Evolutionary conservation across 1,140 invertebrate genomes (phyloP).

Genomic region (Procambarus clarkii): DNA sequence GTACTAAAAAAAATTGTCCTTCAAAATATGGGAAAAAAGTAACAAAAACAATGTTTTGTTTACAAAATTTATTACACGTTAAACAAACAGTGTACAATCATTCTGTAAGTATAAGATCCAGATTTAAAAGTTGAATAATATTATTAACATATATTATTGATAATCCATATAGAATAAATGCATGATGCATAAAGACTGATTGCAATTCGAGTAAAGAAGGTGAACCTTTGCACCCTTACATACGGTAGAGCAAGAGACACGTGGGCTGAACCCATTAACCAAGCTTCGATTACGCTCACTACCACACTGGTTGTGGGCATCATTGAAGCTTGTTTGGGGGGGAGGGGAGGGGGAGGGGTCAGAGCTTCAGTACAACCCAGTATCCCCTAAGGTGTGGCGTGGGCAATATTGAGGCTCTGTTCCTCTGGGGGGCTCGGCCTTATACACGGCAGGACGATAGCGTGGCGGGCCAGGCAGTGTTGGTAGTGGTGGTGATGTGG

Average conservation of each 20-base stretch:
- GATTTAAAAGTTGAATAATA: slow-evolving; percentile 65
- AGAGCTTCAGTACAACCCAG: slow-evolving; percentile 10
- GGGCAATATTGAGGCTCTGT: background rate
- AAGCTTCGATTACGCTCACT: slow-evolving; percentile 2
- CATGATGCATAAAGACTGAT: slow-evolving; percentile 69
- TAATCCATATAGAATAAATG: slow-evolving; percentile 69
- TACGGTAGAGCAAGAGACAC: slow-evolving; percentile 54
- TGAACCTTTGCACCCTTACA: slow-evolving; percentile 68
- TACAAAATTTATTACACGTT: slow-evolving; percentile 72
- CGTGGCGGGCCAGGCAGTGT: slow-evolving; percentile 52
- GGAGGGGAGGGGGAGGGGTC: background rate
- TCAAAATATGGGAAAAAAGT: background rate
- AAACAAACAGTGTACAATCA: slow-evolving; percentile 72
- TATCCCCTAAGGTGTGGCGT: background rate
- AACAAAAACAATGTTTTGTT: slow-evolving; percentile 52
- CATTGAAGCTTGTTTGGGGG: background rate
- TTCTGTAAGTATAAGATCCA: slow-evolving; percentile 70
- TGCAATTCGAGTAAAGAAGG: slow-evolving; percentile 54
- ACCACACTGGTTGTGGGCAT: slow-evolving; percentile 1
- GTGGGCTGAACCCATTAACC: slow-evolving; percentile 8
- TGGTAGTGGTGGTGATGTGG: slow-evolving; percentile 46
- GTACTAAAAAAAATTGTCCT: background rate
- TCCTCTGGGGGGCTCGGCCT: slow-evolving; percentile 14
- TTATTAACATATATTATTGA: slow-evolving; percentile 70
- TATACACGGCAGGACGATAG: slow-evolving; percentile 53